A percentile compares a stretch with the other conserved stretches of the same genome.
phyloP scores from a whole-genome alignment of 2,888 invertebrate species.

The Ptychoptera contaminata region DNA sequence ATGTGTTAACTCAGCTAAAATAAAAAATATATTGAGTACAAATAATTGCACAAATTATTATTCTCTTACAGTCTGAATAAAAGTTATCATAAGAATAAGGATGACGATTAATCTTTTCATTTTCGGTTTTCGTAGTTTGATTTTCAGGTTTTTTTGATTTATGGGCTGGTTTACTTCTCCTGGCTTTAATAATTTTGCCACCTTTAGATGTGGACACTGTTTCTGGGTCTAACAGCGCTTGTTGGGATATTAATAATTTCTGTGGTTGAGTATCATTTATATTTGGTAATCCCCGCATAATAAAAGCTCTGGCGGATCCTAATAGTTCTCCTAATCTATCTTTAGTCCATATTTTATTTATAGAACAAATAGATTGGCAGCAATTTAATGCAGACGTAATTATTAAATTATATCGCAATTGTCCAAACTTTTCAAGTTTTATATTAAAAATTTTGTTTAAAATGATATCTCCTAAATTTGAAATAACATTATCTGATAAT shows the following conservation, averaged over 20 bases:
- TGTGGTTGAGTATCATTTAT: slow-evolving; percentile 29
- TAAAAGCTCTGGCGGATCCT: slow-evolving; percentile 39
- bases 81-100: too few species aligned
- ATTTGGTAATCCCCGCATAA: slow-evolving; percentile 33
- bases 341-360: slow-evolving; percentile 21
- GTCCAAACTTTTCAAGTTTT: background rate
- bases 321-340: slow-evolving; percentile 35
- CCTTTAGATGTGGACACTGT: slow-evolving; percentile 31
- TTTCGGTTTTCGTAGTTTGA: slow-evolving; percentile 2
- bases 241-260: slow-evolving; percentile 41
- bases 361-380: slow-evolving; percentile 19
- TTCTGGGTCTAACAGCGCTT: slow-evolving; percentile 37
- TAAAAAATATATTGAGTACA: too few species aligned
- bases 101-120: too few species aligned
- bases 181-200: slow-evolving; percentile 38
- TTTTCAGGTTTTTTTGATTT: slow-evolving; percentile 15
- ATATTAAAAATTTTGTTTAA: background rate
- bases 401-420: slow-evolving; percentile 9
- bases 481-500: background rate
- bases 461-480: background rate
- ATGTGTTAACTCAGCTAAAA: background rate
- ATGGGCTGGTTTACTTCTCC: slow-evolving; percentile 18
- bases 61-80: too few species aligned
- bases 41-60: too few species aligned
- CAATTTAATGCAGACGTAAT: slow-evolving; percentile 14